phyloP scores from a whole-genome alignment of 64 coral and sea anemone genomes.

The Porites lutea region DNA sequence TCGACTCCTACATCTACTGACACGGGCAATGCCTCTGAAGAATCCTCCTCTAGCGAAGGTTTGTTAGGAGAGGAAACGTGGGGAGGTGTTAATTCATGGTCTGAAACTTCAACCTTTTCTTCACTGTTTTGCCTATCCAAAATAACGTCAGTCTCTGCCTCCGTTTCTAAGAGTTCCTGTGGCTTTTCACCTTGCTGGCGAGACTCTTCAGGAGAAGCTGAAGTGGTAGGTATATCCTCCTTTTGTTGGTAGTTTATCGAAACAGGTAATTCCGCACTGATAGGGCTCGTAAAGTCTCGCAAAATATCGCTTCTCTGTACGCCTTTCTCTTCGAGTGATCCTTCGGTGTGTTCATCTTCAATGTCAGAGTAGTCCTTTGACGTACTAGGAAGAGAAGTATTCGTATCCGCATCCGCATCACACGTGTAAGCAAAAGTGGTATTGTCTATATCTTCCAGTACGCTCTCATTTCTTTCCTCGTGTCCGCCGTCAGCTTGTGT shows the following conservation, averaged over 20 bases:
- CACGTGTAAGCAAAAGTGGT: background rate
- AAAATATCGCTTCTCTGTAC: conserved; percentile 32
- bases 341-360: conserved; percentile 2
- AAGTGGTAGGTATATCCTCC: conserved; percentile 19
- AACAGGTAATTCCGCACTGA: background rate
- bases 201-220: conserved; percentile 38
- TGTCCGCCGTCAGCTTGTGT: background rate
- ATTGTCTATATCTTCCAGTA: background rate
- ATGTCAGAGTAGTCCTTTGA: conserved; percentile 7
- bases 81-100: background rate
- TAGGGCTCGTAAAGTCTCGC: background rate
- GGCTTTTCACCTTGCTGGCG: background rate
- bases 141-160: background rate
- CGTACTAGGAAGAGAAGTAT: background rate
- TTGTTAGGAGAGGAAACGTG: background rate
- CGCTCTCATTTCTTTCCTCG: background rate
- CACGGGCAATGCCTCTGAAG: background rate
- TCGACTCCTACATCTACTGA: too few relatives aligned
- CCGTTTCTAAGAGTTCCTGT: background rate
- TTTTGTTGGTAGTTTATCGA: background rate
- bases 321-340: background rate
- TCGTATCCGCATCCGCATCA: too few relatives aligned
- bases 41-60: background rate
- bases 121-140: background rate
- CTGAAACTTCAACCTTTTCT: background rate